Base-by-base conservation (phyloP, 2,113 vertebrate species). In the Gobio gobio region DNA sequence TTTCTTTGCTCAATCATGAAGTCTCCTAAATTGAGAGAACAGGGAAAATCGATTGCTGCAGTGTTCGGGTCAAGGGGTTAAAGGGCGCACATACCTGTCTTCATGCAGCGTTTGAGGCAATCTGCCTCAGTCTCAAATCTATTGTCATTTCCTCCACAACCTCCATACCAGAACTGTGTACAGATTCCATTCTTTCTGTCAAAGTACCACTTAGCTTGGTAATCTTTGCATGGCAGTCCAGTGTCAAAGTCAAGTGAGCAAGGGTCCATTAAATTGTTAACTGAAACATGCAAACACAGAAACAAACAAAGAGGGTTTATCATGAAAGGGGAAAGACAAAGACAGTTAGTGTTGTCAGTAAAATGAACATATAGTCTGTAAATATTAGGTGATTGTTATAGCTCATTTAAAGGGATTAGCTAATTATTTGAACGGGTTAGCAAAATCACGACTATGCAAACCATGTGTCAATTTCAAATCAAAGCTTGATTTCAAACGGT, bases 141-240 rank as follows among this genome's bases (percentile, higher is more conserved):
- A 95, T 96, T 96, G 87, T 90, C 94, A 95, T 96, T 96, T 84
- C 94, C 95, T 94, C 92, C 93, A 58, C 96, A 96, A 93, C 95
- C 96, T 94, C 95, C 95, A 91, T 93, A 96, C 95, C 95, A 96
- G 94, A 95, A 94, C 94, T 94, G 93, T 89, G 92, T 91, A 95
- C 97, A 97, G 95, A 95, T 94, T 92, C 95, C 93, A 89, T 89
- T 90, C 94, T 94, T 93, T 93, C 88, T 94, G 93, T 96, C 95
- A 97, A 94, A 96, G 94, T 95, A 96, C 95, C 95, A 96, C 91
- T 95, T 96, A 96, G 93, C 94, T 93, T 95, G 91, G 96, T 94
- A 95, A 86, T 95, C 96, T 95, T 95, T 94, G 94, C 95, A 96
- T 75, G 93, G 93, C 83, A 92, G 92, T 94, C 95, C 96, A 90